phyloP scores from a whole-genome alignment of 2,888 invertebrate species.

The Galerucella pusilla region DNA sequence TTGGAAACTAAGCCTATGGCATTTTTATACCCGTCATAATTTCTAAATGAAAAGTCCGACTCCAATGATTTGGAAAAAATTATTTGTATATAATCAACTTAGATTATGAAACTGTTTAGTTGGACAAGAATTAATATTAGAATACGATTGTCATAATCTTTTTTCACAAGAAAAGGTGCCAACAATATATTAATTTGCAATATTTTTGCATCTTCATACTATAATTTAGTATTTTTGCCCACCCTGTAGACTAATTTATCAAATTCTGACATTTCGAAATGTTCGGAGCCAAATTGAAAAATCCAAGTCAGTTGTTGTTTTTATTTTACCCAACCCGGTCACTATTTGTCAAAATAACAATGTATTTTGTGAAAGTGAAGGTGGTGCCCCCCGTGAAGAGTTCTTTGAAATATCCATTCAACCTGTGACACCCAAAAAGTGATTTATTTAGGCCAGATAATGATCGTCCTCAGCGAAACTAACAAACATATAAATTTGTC shows the following conservation, averaged over 20 bases:
- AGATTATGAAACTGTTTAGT: too few species aligned
- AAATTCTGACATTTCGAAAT: constrained; percentile 29
- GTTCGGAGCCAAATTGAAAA: constrained; percentile 25
- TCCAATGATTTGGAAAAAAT: too few species aligned
- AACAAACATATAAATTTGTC: neutral
- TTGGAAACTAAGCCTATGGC: too few species aligned
- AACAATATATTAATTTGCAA: neutral
- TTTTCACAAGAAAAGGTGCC: neutral
- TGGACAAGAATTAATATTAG: too few species aligned
- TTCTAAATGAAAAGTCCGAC: too few species aligned
- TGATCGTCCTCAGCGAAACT: neutral
- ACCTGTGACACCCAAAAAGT: constrained; percentile 26
- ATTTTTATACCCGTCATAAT: too few species aligned
- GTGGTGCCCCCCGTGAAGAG: constrained; percentile 30
- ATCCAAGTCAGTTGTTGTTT: constrained; percentile 15
- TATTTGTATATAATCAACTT: too few species aligned
- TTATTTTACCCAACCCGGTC: constrained; percentile 7
- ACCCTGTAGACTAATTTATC: constrained; percentile 22
- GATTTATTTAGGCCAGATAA: constrained; percentile 15
- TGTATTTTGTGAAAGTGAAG: constrained; percentile 37
- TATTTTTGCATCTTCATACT: neutral
- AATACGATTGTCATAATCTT: too few species aligned
- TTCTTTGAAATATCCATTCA: constrained; percentile 28
- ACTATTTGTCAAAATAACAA: constrained; percentile 35
- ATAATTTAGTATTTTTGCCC: neutral